phyloP scores from a whole-genome alignment of 2,888 invertebrate species.

The Alentia gelatinosa region DNA sequence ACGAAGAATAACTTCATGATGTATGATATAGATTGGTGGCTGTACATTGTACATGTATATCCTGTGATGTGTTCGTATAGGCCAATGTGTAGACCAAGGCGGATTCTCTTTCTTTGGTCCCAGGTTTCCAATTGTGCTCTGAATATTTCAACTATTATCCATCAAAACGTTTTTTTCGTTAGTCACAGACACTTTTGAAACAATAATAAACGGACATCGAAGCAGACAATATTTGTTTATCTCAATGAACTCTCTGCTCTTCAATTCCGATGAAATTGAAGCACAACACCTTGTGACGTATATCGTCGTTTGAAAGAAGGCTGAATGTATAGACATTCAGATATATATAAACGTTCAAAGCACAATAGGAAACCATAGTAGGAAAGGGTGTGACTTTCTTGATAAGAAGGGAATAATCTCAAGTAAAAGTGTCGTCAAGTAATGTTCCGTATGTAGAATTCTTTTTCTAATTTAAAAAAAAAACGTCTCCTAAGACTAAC shows the following conservation, averaged over 20 bases:
- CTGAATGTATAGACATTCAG: too few relatives aligned
- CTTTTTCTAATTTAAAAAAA: too few relatives aligned
- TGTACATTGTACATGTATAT: slow-evolving; percentile 22
- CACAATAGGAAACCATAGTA: not conserved
- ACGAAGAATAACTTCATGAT: not conserved
- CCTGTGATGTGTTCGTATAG: slow-evolving; percentile 35
- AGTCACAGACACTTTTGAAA: too few relatives aligned
- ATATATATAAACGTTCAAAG: not conserved
- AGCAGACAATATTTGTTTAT: too few relatives aligned
- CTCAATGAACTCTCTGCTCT: too few relatives aligned
- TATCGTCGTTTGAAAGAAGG: too few relatives aligned
- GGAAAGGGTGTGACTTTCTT: slow-evolving; percentile 22
- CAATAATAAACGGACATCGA: too few relatives aligned
- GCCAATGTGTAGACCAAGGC: slow-evolving; percentile 9
- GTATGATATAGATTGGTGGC: slow-evolving; percentile 40
- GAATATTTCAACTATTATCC: not conserved
- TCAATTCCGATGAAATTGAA: too few relatives aligned
- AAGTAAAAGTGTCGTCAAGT: not conserved
- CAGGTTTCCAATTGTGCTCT: not conserved
- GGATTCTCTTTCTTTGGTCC: not conserved
- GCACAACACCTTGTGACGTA: too few relatives aligned
- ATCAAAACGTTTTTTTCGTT: not conserved
- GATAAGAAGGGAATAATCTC: slow-evolving; percentile 20
- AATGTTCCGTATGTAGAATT: not conserved
- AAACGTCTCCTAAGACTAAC: too few relatives aligned